Base-by-base conservation (phyloP, 2,888 invertebrate species). In the Archips crataeganus region DNA sequence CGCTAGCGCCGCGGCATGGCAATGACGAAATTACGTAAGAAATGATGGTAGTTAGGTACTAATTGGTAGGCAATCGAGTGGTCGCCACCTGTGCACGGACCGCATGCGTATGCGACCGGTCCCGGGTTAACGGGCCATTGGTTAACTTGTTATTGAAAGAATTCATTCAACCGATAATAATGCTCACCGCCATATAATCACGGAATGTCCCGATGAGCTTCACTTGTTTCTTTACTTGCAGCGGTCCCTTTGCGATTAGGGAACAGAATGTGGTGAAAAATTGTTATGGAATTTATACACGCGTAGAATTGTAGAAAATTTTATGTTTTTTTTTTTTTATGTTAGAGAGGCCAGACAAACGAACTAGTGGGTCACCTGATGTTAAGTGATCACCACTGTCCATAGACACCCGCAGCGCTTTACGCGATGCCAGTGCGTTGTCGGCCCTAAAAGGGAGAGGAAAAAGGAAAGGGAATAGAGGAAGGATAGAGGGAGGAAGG, bases 61-160 rank as follows among this genome's bases (percentile, higher is more conserved):
- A 93, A 93, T 92, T 91, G 90, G 82, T 84, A 85, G 72, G 75
- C 76, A 76, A 67, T 74, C 85, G 79, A 84, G 82, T 84, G 82
- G 79, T 79, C 79, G 82, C 82, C 79, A 78, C 79, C 79, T 80
- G 83, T 83, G 83, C 85, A 81, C 81, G 79, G 81, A 63, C 67
- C 63, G 76, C 70, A 68, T 81, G 82, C 82, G 82, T 81, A 81
- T 84, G 79, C 82, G 86, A 86, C 89, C 86, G 90, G 89, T 88
- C 82, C 78, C 79, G 77, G 81, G 82, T 77, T 89, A 92, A 93
- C 91, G 93, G 92, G 77, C 82, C 81, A 81, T 80, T 84, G 78
- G 78, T 81, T 85, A 88, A 90, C 89, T 91, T 83, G 90, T 91
- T 90, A 89, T 85, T 85, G 84, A 87, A 88, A 86, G 83, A 88